These are phyloP conservation scores for Elaeidobius kamerunicus DNA, from an alignment of 2,888 invertebrate species.

Conservation along the genomic window DNA sequence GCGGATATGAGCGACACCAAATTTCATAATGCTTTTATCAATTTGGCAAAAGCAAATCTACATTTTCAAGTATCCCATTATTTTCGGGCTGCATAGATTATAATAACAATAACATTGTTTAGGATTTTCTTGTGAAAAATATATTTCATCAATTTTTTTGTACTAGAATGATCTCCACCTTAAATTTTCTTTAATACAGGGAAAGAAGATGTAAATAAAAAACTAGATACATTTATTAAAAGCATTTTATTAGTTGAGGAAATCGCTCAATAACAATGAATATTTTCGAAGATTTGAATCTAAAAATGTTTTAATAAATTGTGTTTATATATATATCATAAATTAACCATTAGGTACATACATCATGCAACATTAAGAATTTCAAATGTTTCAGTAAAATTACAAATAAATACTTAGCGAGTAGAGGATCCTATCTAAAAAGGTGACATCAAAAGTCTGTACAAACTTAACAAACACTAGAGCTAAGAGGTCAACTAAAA, in stretches of 20 bases:
- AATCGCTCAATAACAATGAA: conserved; percentile 1
- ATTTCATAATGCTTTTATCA: too few species aligned
- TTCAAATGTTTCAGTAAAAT: background rate
- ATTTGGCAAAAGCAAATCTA: too few species aligned
- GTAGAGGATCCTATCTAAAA: background rate
- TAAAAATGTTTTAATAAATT: background rate
- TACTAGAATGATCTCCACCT: too few species aligned
- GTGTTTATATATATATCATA: background rate
- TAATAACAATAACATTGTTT: too few species aligned
- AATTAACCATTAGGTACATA: background rate
- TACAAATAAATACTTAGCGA: background rate
- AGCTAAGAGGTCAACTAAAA: background rate
- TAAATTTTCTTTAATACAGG: too few species aligned
- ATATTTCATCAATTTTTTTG: too few species aligned
- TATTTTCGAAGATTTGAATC: background rate
- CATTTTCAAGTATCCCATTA: too few species aligned
- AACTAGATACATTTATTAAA: too few species aligned
- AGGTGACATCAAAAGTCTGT: background rate
- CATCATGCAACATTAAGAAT: background rate
- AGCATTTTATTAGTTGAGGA: background rate
- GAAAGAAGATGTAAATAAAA: too few species aligned
- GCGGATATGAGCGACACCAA: too few species aligned
- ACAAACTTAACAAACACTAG: background rate
- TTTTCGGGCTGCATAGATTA: too few species aligned
- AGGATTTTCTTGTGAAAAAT: too few species aligned